Base-by-base conservation (phyloP, 2,888 invertebrate genomes). In the Thalpophila matura region DNA sequence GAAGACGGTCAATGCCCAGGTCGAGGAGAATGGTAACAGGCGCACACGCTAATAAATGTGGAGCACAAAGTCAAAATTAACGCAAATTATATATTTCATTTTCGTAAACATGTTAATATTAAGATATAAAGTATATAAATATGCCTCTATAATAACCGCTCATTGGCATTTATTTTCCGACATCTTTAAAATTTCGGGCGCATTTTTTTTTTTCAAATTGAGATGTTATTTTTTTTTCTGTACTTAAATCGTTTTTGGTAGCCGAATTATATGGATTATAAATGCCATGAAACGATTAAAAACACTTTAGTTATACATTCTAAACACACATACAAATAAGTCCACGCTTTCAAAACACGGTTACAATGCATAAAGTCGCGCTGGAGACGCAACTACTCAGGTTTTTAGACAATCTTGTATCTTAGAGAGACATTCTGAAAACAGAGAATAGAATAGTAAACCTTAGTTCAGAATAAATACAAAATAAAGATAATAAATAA, bases 1-100 rank as follows among this genome's bases (percentile, higher is more conserved):
- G 91, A 93, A 92, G 90, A 91, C 91, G 82, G 71, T 71, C 77
- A 92, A 93, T 92, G 92, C 92, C 93, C 92, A 87, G 86, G 79
- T 82, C 86, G 85, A 83, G 85, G 81, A 86, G 76, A 84, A 45
- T 93, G 93, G 93, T 93, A 93, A 93, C 92, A 86, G 80, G 78
- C 73, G 76, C 74, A 80, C 77, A 80, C 83, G 79, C 80, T 69
- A 43, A 56, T 43, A 38, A 73, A 80, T 69, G 79, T 70, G 64
- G 59, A 64, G 60, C 49, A 60, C 71, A 51, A 64, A 72, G 45
- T 65, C 67, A 78, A 77, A 62, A 65, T 57, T 67, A 80, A 79
- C 78, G 49, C 65, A 66, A 75, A 73, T 67, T 73, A 75, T 72
- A 79, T 80, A 75, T 75, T 77, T 78, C 37, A 78, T 74, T 70